Conservation (phyloP, 2,797 vertebrate genomes). For the Scolopax rusticola region DNA sequence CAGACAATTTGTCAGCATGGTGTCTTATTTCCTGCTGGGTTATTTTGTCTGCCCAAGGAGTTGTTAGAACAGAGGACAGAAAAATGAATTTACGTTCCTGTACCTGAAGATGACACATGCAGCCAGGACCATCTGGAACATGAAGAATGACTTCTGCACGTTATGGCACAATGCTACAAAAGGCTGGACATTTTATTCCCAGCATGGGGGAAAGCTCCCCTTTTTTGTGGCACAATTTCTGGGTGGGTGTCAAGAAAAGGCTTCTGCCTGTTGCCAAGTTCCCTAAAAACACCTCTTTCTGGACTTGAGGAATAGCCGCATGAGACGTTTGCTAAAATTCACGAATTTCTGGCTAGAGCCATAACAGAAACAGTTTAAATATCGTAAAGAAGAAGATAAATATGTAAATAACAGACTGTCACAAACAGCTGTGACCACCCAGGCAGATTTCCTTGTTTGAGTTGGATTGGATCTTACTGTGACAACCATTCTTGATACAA, state of each 20-base stretch:
- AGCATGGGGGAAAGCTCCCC: not conserved
- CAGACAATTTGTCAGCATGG: slow-evolving; percentile 58
- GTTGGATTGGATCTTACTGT: not conserved
- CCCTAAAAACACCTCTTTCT: not conserved
- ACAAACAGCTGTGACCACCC: not conserved
- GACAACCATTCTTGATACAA: not conserved
- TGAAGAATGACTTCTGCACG: not conserved
- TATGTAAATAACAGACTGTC: not conserved
- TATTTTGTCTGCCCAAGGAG: slow-evolving; percentile 37
- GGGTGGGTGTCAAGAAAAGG: not conserved
- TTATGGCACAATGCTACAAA: not conserved
- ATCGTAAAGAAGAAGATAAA: not conserved
- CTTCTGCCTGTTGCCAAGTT: not conserved
- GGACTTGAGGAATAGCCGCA: not conserved
- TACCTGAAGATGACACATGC: not conserved
- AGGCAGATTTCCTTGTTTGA: not conserved
- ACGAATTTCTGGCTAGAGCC: not conserved
- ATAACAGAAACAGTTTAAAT: not conserved
- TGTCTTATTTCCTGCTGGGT: slow-evolving; percentile 58
- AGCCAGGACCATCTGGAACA: not conserved
- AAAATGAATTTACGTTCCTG: slow-evolving; percentile 30
- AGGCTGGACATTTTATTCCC: not conserved
- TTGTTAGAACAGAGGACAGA: slow-evolving; percentile 9
- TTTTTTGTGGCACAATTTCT: not conserved
- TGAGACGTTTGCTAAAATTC: rapidly evolving